Evolutionary conservation across 2,888 invertebrate species (phyloP), one percentile per base, ranked within the genome.

Genomic region (Lepidochrysops patricia): DNA sequence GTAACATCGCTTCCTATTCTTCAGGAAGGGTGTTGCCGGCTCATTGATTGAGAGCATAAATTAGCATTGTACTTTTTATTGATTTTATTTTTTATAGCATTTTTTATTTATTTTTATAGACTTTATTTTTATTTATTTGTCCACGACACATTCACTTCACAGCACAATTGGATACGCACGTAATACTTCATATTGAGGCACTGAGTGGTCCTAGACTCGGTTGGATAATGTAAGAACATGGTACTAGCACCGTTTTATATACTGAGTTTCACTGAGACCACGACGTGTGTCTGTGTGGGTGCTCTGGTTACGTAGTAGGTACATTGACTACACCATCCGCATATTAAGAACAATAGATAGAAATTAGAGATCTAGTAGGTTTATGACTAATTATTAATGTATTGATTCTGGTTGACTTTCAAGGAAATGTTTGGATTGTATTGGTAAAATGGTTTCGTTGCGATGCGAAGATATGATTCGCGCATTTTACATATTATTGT

Each of bases 201-300:
- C 72, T 73, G 76, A 26, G 74, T 77, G 79, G 75, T 72, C 70
- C 79, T 79, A 75, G 75, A 82, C 82, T 82, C 84, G 85, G 73
- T 83, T 80, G 70, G 79, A 76, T 87, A 84, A 82, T 89, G 89
- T 82, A 68, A 72, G 76, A 78, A 76, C 68, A 80, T 76, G 80
- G 75, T 79, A 89, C 85, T 88, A 89, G 84, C 88, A 87, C 88
- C 82, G 88, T 81, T 86, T 54, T 89, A 76, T 89, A 89, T 89
- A 89, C 82, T 74, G 80, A 68, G 80, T 88, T 88, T 89, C 89
- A 80, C 88, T 82, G 73, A 77, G 67, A 72, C n/a, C n/a, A n/a
- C 63, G 6, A 50, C 48, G 32, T 32, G 64, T 62, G 74, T 71
- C 70, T 79, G 82, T 80, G 81, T 71, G 72, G 74, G 79, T 82